Evolutionary conservation across 2,113 vertebrate genomes (phyloP).

Genomic region (Centropristis striata): DNA sequence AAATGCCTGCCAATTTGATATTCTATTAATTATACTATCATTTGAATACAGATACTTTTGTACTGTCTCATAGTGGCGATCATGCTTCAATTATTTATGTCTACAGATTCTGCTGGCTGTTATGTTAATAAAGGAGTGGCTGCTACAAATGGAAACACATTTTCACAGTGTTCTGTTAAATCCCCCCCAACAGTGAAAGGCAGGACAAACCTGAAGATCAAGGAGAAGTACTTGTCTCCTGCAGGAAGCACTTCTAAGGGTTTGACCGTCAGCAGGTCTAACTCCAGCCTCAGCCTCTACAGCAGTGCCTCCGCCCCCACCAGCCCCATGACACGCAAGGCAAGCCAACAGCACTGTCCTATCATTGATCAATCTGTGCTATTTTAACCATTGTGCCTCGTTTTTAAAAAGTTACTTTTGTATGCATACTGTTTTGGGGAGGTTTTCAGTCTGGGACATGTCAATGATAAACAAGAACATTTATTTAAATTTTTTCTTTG

Average conservation of each 20-base stretch:
- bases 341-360: conserved; percentile 23
- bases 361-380: neutral
- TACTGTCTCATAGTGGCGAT: neutral
- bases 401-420: no score
- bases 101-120: neutral
- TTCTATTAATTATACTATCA: neutral
- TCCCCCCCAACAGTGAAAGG: conserved; percentile 87
- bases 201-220: conserved; percentile 94
- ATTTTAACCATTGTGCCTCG: neutral
- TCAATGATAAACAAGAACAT: no score
- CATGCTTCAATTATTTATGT: neutral
- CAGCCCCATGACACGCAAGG: conserved; percentile 92
- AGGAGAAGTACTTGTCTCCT: conserved; percentile 91
- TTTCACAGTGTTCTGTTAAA: neutral
- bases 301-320: conserved; percentile 93
- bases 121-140: neutral
- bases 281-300: conserved; percentile 92
- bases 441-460: no score
- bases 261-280: conserved; percentile 89
- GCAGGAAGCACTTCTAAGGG: conserved; percentile 82
- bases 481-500: no score
- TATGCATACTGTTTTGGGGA: no score
- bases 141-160: neutral
- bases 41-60: neutral
- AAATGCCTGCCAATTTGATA: neutral